These are phyloP conservation scores for Glyphotaelius pellucidus DNA, from an alignment of 2,888 invertebrate species.

Conservation along the genomic window DNA sequence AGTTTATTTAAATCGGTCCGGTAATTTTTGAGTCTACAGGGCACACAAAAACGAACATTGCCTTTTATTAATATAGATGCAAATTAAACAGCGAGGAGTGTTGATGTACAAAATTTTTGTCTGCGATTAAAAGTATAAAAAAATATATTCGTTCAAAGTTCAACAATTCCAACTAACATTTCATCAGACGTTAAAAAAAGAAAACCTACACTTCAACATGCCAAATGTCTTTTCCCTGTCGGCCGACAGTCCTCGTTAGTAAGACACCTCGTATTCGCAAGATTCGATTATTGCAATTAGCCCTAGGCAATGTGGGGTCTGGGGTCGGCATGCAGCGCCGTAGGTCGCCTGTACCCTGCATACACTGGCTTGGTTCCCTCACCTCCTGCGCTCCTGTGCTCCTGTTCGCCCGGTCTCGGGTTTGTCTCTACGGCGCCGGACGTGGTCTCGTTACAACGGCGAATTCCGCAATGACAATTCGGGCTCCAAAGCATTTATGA, in stretches of 20 bases:
- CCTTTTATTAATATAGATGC: too few relatives aligned
- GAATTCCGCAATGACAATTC: constrained; percentile 25
- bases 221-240: not conserved
- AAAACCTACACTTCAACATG: not conserved
- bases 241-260: constrained; percentile 30
- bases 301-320: constrained; percentile 5
- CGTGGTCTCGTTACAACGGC: constrained; percentile 24
- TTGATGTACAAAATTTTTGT: too few relatives aligned
- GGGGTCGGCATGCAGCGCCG: not conserved
- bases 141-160: too few relatives aligned
- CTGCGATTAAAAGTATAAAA: too few relatives aligned
- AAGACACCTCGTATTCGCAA: constrained; percentile 28
- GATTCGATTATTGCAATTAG: constrained; percentile 46
- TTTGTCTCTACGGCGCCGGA: not conserved
- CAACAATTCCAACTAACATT: not conserved
- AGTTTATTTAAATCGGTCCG: too few relatives aligned
- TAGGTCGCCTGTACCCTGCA: not conserved
- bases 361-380: not conserved
- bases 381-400: not conserved
- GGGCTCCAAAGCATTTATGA: not conserved
- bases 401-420: not conserved
- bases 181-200: not conserved
- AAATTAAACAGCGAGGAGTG: too few relatives aligned
- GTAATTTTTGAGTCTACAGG: too few relatives aligned
- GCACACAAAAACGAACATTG: too few relatives aligned